Conservation (phyloP, 2,113 vertebrate genomes). For the Nothoprocta perdicaria region DNA sequence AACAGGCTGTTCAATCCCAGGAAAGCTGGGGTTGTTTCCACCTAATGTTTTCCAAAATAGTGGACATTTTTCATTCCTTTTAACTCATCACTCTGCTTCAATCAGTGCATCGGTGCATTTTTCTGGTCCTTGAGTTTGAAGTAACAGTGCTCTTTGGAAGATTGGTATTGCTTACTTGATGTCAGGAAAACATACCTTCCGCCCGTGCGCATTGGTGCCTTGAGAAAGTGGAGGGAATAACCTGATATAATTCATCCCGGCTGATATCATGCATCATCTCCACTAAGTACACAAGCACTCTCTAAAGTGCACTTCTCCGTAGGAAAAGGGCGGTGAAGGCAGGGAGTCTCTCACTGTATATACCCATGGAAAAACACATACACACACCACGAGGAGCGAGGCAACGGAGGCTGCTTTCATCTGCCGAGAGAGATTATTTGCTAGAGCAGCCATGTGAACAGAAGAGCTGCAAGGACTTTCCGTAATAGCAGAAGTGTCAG, state of each 20-base stretch:
- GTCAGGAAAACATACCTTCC: neutral
- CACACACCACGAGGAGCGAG: neutral
- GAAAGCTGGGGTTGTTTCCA: neutral
- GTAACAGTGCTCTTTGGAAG: neutral
- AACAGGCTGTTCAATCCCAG: neutral
- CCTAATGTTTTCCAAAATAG: neutral
- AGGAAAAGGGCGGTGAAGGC: neutral
- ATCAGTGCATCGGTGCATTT: neutral
- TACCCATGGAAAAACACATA: neutral
- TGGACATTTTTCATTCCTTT: neutral
- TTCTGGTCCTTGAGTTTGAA: neutral
- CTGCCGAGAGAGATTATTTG: neutral
- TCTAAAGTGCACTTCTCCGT: neutral
- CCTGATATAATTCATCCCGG: neutral
- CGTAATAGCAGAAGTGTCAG: neutral
- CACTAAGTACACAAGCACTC: neutral
- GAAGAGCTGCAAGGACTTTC: neutral
- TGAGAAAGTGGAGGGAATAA: neutral
- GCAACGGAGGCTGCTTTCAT: neutral
- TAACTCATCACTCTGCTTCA: neutral
- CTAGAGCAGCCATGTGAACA: neutral
- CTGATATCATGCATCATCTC: neutral
- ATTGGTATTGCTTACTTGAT: neutral
- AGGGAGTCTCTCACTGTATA: neutral
- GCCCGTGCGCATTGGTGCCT: neutral